Conservation (phyloP, 2,888 invertebrate genomes). For the Sarcophaga subvicina region DNA sequence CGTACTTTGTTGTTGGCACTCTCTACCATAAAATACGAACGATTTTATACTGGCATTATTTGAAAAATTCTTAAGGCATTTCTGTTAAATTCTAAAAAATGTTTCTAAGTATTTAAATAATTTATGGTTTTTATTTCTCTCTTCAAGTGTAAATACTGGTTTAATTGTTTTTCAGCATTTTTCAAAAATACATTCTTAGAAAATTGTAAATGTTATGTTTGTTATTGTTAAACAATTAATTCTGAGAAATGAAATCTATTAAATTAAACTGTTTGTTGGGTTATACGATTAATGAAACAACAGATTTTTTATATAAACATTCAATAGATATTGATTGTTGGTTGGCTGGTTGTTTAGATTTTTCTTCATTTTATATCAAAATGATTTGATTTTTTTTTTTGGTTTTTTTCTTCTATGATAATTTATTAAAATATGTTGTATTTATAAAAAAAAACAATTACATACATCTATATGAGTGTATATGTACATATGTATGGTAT, state of each 20-base stretch:
- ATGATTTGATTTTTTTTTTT: neutral
- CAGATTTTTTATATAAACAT: neutral
- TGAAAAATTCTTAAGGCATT: too few relatives aligned
- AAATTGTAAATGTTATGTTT: neutral
- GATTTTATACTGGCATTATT: too few relatives aligned
- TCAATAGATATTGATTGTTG: slow-evolving; percentile 4
- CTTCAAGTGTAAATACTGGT: neutral
- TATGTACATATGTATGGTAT: neutral
- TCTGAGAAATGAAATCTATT: neutral
- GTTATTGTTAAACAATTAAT: neutral
- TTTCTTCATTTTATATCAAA: neutral
- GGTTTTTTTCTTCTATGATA: neutral
- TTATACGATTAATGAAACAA: neutral
- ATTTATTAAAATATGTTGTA: too few relatives aligned
- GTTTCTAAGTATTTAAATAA: too few relatives aligned
- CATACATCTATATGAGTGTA: neutral
- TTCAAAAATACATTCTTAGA: neutral
- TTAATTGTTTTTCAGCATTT: neutral
- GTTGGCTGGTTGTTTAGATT: neutral
- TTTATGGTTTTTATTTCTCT: too few relatives aligned
- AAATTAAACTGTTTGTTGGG: neutral
- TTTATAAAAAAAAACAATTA: too few relatives aligned
- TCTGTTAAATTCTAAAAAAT: too few relatives aligned
- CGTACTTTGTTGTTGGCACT: too few relatives aligned
- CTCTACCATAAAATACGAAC: too few relatives aligned